Base-by-base conservation (phyloP, 1,140 invertebrate species). In the Paralvinella palmiformis region DNA sequence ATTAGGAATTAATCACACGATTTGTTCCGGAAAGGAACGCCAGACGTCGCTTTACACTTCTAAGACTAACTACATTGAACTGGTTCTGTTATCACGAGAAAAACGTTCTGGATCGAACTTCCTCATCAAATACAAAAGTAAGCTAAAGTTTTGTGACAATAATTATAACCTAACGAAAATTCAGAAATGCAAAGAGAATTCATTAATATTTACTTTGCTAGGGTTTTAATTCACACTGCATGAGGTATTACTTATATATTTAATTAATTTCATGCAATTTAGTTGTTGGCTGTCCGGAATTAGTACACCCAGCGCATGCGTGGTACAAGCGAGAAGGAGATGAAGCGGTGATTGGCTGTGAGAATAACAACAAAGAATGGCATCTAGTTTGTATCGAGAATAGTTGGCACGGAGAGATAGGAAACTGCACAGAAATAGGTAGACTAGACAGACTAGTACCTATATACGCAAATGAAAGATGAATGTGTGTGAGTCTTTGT, bases 1-100 rank as follows among this genome's bases (percentile, higher is more conserved):
- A 13, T 22, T 36, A 4, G 64, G 62, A 17, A 17, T 13, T n/a
- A 35, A 61, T 24, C n/a, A 62, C 13, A 20, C 27, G 29, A 45
- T 37, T 24, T n/a, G 31, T n/a, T 32, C 33, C 35, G 29, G 22
- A 7, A 32, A 32, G 10, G 24, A 32, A 20, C 3, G 36, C 10
- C 62, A 59, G 32, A 29, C 53, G 29, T 50, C 62, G 44, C 57
- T 37, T 50, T 44, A 48, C 24, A 32, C 55, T 20, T 36, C 62
- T 36, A 66, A 66, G 36, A 59, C 62, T 15, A 24, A 15, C 33
- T 10, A 6, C 27, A 15, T 22, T 35, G n/a, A 32, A 2, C 24
- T 20, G 7, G 27, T 45, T 7, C 27, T 27, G 15, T 20, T 5
- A 59, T 5, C 31, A 31, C 32, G 31, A 3, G n/a, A 33, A 20